Conservation (phyloP, 1,140 invertebrate genomes). For the Drosophila bocki region DNA sequence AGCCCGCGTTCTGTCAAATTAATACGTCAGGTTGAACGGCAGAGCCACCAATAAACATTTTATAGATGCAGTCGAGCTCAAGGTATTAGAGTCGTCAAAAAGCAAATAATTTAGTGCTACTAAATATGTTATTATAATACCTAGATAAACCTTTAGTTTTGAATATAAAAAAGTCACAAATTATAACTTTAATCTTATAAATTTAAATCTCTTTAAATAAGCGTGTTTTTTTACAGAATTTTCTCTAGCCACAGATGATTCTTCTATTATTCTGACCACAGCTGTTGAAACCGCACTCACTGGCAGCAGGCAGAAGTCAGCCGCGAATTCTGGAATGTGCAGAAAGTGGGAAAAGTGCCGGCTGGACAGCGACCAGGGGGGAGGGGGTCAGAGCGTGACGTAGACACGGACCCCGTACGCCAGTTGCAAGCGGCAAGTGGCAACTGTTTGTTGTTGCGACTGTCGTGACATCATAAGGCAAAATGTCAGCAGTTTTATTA, state of each 20-base stretch:
- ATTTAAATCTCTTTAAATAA: background rate
- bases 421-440: slow-evolving; percentile 16
- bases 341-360: slow-evolving; percentile 13
- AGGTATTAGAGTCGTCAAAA: background rate
- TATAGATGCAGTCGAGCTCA: background rate
- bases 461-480: slow-evolving; percentile 75
- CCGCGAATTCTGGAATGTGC: slow-evolving; percentile 3
- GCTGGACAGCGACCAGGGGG: slow-evolving; percentile 22
- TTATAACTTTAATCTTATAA: background rate
- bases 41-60: slow-evolving; percentile 19
- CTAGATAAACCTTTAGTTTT: background rate
- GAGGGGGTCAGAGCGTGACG: slow-evolving; percentile 21
- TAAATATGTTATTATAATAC: too few relatives aligned
- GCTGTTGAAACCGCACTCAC: slow-evolving; percentile 18
- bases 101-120: background rate
- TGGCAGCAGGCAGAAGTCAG: slow-evolving; percentile 15
- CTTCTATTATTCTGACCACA: slow-evolving; percentile 40
- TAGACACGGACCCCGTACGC: slow-evolving; percentile 14
- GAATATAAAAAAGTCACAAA: too few relatives aligned
- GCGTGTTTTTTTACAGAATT: background rate
- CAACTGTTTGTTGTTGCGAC: slow-evolving; percentile 44
- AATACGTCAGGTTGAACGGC: slow-evolving; percentile 13
- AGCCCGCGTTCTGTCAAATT: slow-evolving; percentile 24
- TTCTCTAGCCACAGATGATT: background rate
- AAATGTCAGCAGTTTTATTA: slow-evolving; percentile 81